A percentile compares a stretch with the other conserved stretches of the same genome.
Evolutionary conservation across 2,888 invertebrate genomes (phyloP).

Genomic region (Tromatobia lineatoria): DNA sequence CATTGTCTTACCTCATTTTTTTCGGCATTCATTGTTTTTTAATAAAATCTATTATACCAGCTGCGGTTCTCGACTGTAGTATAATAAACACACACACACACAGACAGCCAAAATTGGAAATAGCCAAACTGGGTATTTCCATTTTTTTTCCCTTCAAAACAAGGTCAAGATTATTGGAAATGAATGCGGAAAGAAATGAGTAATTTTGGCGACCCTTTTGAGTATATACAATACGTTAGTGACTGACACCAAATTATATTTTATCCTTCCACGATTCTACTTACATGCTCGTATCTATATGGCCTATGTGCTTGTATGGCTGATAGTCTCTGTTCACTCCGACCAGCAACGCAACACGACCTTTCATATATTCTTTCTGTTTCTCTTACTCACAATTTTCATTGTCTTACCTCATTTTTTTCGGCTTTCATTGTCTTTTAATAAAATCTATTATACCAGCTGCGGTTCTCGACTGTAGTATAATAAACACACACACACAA

Average conservation of each 20-base stretch:
- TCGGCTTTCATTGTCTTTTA: neutral
- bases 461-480: neutral
- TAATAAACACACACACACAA: too few relatives aligned
- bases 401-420: neutral
- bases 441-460: neutral
- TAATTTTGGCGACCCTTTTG: too few relatives aligned
- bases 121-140: too few relatives aligned
- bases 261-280: conserved; percentile 71
- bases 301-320: neutral
- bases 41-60: neutral
- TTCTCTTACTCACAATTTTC: neutral
- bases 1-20: neutral
- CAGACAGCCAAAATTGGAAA: too few relatives aligned
- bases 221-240: too few relatives aligned
- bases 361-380: neutral
- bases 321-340: conserved; percentile 8
- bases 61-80: neutral
- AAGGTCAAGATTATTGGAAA: too few relatives aligned
- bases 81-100: too few relatives aligned
- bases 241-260: too few relatives aligned
- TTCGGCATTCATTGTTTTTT: neutral
- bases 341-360: conserved; percentile 1
- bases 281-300: neutral
- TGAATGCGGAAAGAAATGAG: too few relatives aligned
- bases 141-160: too few relatives aligned